A percentile compares a stretch with the other conserved stretches of the same genome.
Conservation (phyloP, 2,113 vertebrate genomes). For the Chinchilla lanigera region DNA sequence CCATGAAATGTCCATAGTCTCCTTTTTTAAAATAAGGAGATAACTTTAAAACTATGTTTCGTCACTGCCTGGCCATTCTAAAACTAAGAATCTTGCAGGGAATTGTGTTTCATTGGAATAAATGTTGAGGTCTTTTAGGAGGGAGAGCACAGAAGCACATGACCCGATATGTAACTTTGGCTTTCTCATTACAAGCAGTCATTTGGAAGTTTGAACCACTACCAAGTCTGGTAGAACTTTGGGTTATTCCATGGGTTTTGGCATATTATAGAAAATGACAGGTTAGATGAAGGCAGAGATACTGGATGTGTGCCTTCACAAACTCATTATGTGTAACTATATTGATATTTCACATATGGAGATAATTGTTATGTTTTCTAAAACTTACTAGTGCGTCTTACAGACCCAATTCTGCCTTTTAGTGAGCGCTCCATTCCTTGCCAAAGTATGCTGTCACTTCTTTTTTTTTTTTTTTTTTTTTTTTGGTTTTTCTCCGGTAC, state of each 20-base stretch:
- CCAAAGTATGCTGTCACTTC: background rate
- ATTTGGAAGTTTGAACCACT: background rate
- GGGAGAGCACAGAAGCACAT: background rate
- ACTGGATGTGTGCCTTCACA: slow-evolving; percentile 24
- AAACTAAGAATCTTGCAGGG: slow-evolving; percentile 18
- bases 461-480: no score
- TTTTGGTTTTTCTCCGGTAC: no score
- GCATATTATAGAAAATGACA: background rate
- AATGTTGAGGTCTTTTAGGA: background rate
- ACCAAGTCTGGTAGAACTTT: background rate
- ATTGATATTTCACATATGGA: background rate
- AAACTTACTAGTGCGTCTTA: background rate
- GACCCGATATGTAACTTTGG: background rate
- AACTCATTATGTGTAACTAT: background rate
- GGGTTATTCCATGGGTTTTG: background rate
- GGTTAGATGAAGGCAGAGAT: background rate
- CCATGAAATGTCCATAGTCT: background rate
- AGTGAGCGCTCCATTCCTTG: background rate
- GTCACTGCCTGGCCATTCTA: background rate
- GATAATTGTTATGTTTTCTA: background rate
- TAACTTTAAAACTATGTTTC: slow-evolving; percentile 29
- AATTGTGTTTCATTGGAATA: background rate
- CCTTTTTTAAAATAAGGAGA: background rate
- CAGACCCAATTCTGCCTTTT: slow-evolving; percentile 15
- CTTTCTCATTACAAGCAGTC: background rate